Evolutionary conservation across 2,113 vertebrate species (phyloP), one percentile per base, ranked within the genome.

Genomic region (Nannospalax galili): DNA sequence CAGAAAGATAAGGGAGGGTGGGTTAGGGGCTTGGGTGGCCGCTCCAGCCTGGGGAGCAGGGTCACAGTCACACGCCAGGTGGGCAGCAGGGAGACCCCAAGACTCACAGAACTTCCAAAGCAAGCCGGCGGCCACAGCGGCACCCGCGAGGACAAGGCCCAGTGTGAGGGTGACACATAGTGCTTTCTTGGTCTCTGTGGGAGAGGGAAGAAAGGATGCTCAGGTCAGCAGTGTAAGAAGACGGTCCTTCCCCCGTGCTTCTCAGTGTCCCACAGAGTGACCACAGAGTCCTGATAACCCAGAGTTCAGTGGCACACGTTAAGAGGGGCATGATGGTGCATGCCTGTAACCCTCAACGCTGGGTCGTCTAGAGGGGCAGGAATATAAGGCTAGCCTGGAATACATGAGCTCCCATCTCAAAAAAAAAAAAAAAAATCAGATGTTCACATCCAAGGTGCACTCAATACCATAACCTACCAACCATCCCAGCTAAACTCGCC

Each of bases 21-120:
- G n/a, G n/a, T 5, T 11, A 11, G 30, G 82, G 48, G 28, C 5
- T 5, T 0, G 3, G n/a, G 1, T 1, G 56, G 37, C 9, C 37
- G 16, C 80, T 52, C 40, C 2, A 0, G 11, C 20, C 40, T 40
- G 0, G 19, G 4, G 3, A 19, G n/a, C n/a, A n/a, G 58, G 32
- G n/a, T 26, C 15, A 16, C 0, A 26, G 9, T 42, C 79, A 86
- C 26, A 28, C 5, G 35, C 64, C 7, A 58, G 10, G 35, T 32
- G 19, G 20, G 37, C 26, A 58, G 69, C 16, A 26, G 78, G 20
- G 35, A 28, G 30, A 58, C 24, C 14, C 35, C 42, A 0, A 24
- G 10, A 85, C 98, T 99, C 98, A 99, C 98, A 60, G 86, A 98
- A 98, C 90, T 97, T 98, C 98, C 98, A 99, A 65, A 98, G 84